Evolutionary conservation across 1,140 invertebrate genomes (phyloP).

Genomic region (Stegodyphus dumicola): DNA sequence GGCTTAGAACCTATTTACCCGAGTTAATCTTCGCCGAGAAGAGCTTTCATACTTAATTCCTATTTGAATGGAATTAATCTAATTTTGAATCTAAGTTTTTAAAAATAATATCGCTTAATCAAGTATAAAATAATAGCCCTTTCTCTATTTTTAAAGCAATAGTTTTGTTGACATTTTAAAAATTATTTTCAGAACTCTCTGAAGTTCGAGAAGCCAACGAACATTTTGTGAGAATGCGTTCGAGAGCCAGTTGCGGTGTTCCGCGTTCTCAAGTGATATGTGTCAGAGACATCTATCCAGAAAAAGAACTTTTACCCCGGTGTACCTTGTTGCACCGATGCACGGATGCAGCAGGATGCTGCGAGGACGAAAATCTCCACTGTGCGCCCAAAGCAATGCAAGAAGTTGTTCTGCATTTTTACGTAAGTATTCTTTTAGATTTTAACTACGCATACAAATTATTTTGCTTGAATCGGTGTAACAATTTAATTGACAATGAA

Average conservation of each 20-base stretch:
- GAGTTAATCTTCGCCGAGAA: no score
- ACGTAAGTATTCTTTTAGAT: slow-evolving; percentile 27
- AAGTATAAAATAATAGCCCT: no score
- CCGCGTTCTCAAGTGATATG: slow-evolving; percentile 60
- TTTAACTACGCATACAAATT: background rate
- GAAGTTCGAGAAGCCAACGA: slow-evolving; percentile 47
- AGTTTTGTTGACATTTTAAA: background rate
- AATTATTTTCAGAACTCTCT: slow-evolving; percentile 11
- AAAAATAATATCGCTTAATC: no score
- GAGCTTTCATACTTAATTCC: no score
- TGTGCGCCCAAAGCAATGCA: slow-evolving; percentile 61
- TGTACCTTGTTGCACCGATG: slow-evolving; percentile 63
- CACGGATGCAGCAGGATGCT: slow-evolving; percentile 60
- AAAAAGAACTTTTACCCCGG: slow-evolving; percentile 60
- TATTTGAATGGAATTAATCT: no score
- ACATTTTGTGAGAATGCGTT: slow-evolving; percentile 59
- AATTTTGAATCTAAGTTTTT: no score
- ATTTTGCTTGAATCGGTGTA: no score
- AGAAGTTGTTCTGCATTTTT: slow-evolving; percentile 60
- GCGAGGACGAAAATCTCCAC: slow-evolving; percentile 42
- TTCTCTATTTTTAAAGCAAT: no score
- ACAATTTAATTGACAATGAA: no score
- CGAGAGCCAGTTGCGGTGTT: slow-evolving; percentile 39
- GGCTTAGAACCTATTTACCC: no score
- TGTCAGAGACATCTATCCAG: slow-evolving; percentile 56